Percentiles rank a stretch among this genome's conserved stretches.
These are phyloP conservation scores for Diploptera punctata DNA, from an alignment of 2,888 invertebrate species.

Conservation along the genomic window DNA sequence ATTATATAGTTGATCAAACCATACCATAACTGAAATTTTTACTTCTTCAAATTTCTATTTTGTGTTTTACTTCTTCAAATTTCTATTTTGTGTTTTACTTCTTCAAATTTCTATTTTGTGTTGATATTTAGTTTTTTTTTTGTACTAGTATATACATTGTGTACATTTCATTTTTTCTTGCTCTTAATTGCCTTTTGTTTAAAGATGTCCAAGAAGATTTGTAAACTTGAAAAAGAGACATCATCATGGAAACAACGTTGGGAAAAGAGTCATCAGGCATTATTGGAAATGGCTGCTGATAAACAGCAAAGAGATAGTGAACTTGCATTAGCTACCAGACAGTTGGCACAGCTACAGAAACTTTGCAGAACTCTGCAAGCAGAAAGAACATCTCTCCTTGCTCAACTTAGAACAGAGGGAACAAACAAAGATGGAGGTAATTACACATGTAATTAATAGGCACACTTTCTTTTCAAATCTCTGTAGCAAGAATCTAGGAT, in stretches of 20 bases:
- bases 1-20: too few species aligned
- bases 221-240: slow-evolving; percentile 85
- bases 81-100: too few species aligned
- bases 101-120: too few species aligned
- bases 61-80: too few species aligned
- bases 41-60: too few species aligned
- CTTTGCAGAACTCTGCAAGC: slow-evolving; percentile 80
- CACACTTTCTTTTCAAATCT: too few species aligned
- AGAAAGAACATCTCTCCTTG: slow-evolving; percentile 49
- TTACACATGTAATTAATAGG: too few species aligned
- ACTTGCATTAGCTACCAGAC: slow-evolving; percentile 65
- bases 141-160: too few species aligned
- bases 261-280: slow-evolving; percentile 80
- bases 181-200: slow-evolving; percentile 41
- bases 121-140: too few species aligned
- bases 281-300: slow-evolving; percentile 79
- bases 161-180: too few species aligned
- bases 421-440: background rate
- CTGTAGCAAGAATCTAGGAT: too few species aligned
- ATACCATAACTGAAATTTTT: too few species aligned
- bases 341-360: slow-evolving; percentile 76
- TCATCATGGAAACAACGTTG: slow-evolving; percentile 83
- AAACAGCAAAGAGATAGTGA: slow-evolving; percentile 74
- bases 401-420: slow-evolving; percentile 41
- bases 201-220: slow-evolving; percentile 89